Evolutionary conservation across 2,797 vertebrate species (phyloP).

Genomic region (Avahi laniger): DNA sequence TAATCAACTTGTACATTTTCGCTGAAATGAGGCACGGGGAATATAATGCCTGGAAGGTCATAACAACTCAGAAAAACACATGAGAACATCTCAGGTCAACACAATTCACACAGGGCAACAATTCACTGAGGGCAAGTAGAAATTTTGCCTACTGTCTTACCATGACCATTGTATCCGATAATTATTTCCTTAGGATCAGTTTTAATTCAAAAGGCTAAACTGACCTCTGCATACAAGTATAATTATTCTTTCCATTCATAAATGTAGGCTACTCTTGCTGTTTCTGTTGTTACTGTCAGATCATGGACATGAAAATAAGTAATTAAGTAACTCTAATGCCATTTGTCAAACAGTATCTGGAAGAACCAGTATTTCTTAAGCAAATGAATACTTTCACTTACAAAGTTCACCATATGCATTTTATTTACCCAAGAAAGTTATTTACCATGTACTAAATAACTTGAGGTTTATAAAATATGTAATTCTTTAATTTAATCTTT

Average conservation of each 20-base stretch:
- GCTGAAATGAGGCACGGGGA: not conserved
- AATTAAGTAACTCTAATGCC: not conserved
- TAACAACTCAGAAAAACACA: not conserved
- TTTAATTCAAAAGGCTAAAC: not conserved
- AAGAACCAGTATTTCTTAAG: not conserved
- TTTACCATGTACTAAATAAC: not conserved
- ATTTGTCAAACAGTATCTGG: not conserved
- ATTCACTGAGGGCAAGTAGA: not conserved
- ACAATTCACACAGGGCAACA: not conserved
- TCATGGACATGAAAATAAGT: not conserved
- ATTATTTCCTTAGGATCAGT: not conserved
- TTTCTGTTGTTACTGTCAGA: not conserved
- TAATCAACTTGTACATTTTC: slow-evolving; percentile 12
- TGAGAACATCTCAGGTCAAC: not conserved
- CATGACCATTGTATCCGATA: not conserved
- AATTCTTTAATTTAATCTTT: slow-evolving; percentile 6
- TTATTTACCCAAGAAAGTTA: not conserved
- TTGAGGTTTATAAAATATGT: not conserved
- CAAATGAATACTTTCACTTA: not conserved
- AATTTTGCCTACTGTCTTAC: not conserved
- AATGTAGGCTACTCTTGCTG: not conserved
- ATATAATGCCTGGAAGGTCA: not conserved
- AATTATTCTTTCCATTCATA: not conserved
- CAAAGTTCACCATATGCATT: not conserved
- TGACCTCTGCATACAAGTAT: not conserved